phyloP scores from a whole-genome alignment of 2,113 vertebrate genomes.

The Rattus norvegicus region GRCr8 NC_086038.1:7225501-7226000 shows the following conservation, averaged over 20 bases:
- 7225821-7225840: not conserved
- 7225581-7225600: not conserved
- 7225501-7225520: constrained; percentile 7
- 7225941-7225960: not conserved
- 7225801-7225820: not conserved
- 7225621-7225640: not conserved
- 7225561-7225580: not conserved
- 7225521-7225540: constrained; percentile 2
- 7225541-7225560: not conserved
- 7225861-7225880: not conserved
- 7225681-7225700: not conserved
- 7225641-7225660: constrained; percentile 32
- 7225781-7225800: not conserved
- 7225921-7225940: not conserved
- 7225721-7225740: not conserved
- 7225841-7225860: not conserved
- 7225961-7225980: not conserved
- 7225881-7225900: not conserved
- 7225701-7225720: too few species aligned
- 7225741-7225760: not conserved
- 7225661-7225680: not conserved
- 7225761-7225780: not conserved
- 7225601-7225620: not conserved
- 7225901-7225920: not conserved
- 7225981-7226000: not conserved